phyloP scores from a whole-genome alignment of 2,113 vertebrate genomes.

The Triplophysa rosa region DNA sequence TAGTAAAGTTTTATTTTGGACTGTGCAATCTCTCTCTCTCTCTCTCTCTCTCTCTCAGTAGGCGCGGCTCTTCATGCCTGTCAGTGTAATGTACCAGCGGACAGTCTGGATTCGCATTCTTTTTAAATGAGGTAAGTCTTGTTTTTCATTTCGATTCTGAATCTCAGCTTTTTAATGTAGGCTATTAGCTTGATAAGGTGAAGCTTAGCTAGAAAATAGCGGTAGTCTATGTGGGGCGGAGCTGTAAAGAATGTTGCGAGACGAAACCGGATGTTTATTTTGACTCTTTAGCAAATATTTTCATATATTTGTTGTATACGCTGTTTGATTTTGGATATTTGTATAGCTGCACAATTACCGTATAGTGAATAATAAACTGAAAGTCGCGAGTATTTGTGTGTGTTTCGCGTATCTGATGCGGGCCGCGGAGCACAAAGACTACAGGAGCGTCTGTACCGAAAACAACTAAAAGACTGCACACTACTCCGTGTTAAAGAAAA shows the following conservation, averaged over 20 bases:
- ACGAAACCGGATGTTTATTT: slow-evolving; percentile 24
- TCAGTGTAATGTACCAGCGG: not conserved
- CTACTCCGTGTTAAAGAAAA: not conserved
- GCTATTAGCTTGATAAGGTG: not conserved
- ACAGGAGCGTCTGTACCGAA: not conserved
- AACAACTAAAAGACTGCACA: not conserved
- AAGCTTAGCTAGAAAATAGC: not conserved
- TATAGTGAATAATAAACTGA: not conserved
- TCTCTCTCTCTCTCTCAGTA: slow-evolving; percentile 5
- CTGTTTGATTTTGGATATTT: not conserved
- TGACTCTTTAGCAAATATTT: not conserved
- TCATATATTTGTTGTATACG: not conserved
- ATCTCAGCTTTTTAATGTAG: not conserved
- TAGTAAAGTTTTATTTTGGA: not conserved
- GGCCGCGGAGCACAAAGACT: not conserved
- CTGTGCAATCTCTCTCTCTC: not conserved
- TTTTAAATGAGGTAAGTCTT: not conserved
- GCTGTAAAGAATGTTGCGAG: not conserved
- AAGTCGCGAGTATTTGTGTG: not conserved
- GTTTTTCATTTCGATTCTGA: not conserved
- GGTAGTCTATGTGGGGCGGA: not conserved
- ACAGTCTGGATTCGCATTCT: not conserved
- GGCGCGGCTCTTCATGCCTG: slow-evolving; percentile 15
- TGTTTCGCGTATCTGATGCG: not conserved
- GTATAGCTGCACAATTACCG: not conserved